phyloP scores from a whole-genome alignment of 2,888 invertebrate genomes.

The Protophormia terraenovae region DNA sequence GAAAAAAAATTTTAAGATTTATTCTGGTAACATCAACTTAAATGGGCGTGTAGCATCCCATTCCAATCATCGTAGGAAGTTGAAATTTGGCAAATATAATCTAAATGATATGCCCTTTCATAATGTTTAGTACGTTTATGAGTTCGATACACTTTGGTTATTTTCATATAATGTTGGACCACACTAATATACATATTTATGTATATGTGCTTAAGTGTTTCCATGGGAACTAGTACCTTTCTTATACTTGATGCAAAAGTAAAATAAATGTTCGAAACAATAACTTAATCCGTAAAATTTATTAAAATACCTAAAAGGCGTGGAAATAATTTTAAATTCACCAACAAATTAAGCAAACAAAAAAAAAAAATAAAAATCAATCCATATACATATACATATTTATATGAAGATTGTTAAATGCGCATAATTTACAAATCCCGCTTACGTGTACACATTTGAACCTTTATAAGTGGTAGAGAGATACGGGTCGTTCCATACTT shows the following conservation, averaged over 20 bases:
- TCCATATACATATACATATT: not conserved
- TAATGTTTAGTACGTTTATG: too few relatives aligned
- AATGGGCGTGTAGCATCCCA: too few relatives aligned
- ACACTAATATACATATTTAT: too few relatives aligned
- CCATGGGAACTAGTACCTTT: not conserved
- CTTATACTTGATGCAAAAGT: not conserved
- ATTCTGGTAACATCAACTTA: too few relatives aligned
- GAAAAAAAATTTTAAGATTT: too few relatives aligned
- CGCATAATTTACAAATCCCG: not conserved
- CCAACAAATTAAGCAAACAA: not conserved
- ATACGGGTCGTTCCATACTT: not conserved
- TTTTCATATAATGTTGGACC: too few relatives aligned
- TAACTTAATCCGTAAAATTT: slow-evolving; percentile 79
- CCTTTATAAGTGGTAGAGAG: not conserved
- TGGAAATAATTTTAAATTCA: slow-evolving; percentile 34
- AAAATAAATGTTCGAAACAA: slow-evolving; percentile 67
- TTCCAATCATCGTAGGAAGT: too few relatives aligned
- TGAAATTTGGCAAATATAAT: too few relatives aligned
- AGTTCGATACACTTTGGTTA: too few relatives aligned
- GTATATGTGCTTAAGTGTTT: not conserved
- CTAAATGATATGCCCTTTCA: too few relatives aligned
- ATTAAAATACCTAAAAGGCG: slow-evolving; percentile 70
- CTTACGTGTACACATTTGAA: not conserved
- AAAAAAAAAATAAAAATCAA: too few relatives aligned
- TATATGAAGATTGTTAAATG: slow-evolving; percentile 15